Base-by-base conservation (phyloP, 2,797 vertebrate species). In the Gallinago stenura region DNA sequence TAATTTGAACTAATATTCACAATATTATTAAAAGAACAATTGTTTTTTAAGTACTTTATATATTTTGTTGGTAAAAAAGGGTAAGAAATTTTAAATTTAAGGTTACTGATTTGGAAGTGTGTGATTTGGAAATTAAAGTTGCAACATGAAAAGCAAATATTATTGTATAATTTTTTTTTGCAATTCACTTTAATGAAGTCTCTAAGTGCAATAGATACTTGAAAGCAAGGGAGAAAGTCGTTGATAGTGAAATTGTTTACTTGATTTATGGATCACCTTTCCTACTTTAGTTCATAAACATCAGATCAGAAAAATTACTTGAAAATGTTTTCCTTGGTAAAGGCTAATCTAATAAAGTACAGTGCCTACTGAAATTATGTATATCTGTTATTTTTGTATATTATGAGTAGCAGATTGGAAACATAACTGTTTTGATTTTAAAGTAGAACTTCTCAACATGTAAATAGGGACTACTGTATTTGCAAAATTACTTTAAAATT, bases 261-360 rank as follows among this genome's bases (percentile, higher is more conserved):
- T 86, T 94, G 85, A 87, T 68, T 87, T 87, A 50, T 77, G 66
- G 68, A 64, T 21, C 15, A 84, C 53, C 58, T 89, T 94, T 89
- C 56, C 43, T 70, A 79, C 71, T 95, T 75, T 14, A 60, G 46
- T 90, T 92, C 60, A 61, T 87, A 77, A 93, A 54, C 60, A 85
- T 91, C 75, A 84, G 60, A 19, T 60, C 8, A 80, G 64, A 89
- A 90, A 79, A 80, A 64, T 21, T 43, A 26, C 46, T 69, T 87
- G 58, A 82, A 89, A 87, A 92, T 82, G 22, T 87, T 94, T 93
- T 81, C 56, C 68, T 85, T 89, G 78, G 69, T 92, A 86, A 87
- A 90, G 45, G 60, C 35, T 82, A 84, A 72, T 61, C 78, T 76
- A 84, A 72, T 91, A 81, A 94, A 81, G 41, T 61, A 39, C 43